Conservation (phyloP, 2,888 invertebrate genomes). For the Petrolisthes manimaculis region DNA sequence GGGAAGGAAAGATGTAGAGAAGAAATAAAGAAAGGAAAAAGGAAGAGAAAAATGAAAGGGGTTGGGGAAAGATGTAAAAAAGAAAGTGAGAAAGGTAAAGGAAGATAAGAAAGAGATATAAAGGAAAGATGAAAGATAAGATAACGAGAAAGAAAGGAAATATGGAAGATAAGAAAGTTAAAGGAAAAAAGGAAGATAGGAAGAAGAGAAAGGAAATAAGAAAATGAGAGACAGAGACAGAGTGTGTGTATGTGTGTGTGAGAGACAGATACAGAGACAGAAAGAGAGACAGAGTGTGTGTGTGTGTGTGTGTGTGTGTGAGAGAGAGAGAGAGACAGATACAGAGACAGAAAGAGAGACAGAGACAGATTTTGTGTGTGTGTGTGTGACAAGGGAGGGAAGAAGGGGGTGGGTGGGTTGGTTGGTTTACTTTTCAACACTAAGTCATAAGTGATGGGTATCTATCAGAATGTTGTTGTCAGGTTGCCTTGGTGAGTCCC, state of each 20-base stretch:
- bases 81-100: not conserved
- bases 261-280: not conserved
- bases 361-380: no score
- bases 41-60: not conserved
- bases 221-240: not conserved
- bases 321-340: not conserved
- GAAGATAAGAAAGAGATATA: not conserved
- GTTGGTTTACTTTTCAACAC: not conserved
- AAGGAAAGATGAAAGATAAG: not conserved
- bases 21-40: not conserved
- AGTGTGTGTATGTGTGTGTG: not conserved
- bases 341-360: no score
- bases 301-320: constrained; percentile 1
- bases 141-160: not conserved
- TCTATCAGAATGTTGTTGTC: constrained; percentile 43
- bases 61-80: not conserved
- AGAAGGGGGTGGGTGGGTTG: no score
- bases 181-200: not conserved
- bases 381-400: no score
- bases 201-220: not conserved
- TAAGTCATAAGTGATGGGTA: constrained; percentile 45
- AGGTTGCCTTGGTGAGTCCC: constrained; percentile 40
- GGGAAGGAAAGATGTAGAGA: not conserved
- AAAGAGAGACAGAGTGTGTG: not conserved
- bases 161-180: not conserved